phyloP scores from a whole-genome alignment of 2,888 invertebrate species.

The Megalurothrips usitatus region DNA sequence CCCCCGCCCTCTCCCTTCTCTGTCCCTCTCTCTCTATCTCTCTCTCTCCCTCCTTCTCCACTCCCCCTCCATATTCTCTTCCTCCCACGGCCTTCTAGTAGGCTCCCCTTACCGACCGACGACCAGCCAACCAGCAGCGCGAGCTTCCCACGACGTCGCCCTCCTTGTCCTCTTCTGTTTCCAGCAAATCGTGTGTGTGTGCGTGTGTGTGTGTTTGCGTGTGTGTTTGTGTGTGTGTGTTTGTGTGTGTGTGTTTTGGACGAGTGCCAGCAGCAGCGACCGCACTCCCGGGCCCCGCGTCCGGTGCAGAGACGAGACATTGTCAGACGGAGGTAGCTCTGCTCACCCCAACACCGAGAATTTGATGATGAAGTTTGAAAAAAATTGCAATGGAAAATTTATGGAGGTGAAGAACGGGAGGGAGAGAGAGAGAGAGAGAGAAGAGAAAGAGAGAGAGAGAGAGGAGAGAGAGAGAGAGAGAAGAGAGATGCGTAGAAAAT shows the following conservation, averaged over 20 bases:
- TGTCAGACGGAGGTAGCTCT: not conserved
- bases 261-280: not conserved
- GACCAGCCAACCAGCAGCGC: no score
- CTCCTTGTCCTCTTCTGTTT: no score
- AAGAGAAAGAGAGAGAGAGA: not conserved
- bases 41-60: not conserved
- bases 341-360: no score
- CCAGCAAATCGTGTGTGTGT: no score
- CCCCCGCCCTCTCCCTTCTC: slow-evolving; percentile 3
- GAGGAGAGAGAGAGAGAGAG: slow-evolving; percentile 9
- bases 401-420: no score
- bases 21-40: not conserved
- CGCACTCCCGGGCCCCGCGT: not conserved
- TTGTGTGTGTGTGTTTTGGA: not conserved
- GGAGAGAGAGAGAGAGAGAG: no score
- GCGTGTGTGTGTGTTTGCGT: no score
- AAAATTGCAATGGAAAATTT: no score
- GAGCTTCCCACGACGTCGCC: no score
- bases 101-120: not conserved
- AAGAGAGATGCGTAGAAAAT: not conserved
- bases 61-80: not conserved
- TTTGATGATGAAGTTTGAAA: no score
- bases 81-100: no score
- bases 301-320: not conserved
- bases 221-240: no score